These are phyloP conservation scores for Caenorhabditis becei DNA, from an alignment of 2,888 invertebrate species.

Conservation along the genomic window DNA sequence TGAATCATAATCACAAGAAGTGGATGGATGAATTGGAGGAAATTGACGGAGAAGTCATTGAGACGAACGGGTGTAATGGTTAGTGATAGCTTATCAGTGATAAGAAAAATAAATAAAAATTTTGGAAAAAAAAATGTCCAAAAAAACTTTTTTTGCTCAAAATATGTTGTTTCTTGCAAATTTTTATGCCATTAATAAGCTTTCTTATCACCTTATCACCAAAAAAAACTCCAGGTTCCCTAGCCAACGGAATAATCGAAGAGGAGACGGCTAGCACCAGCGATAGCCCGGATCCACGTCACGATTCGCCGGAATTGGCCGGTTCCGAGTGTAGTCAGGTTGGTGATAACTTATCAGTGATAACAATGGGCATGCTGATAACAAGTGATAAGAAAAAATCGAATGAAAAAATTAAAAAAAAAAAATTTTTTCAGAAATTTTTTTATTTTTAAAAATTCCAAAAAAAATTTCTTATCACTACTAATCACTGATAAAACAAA, in stretches of 20 bases:
- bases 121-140: neutral
- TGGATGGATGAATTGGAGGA: slow-evolving; percentile 63
- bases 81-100: neutral
- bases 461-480: too few relatives aligned
- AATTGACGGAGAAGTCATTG: neutral
- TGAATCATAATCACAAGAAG: slow-evolving; percentile 80
- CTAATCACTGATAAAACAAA: too few relatives aligned
- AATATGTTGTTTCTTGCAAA: too few relatives aligned
- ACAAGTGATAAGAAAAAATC: neutral
- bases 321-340: slow-evolving; percentile 60
- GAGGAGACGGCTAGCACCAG: slow-evolving; percentile 67
- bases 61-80: neutral
- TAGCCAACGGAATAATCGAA: slow-evolving; percentile 67
- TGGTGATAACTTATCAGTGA: neutral
- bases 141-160: neutral
- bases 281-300: slow-evolving; percentile 67
- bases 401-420: too few relatives aligned
- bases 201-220: too few relatives aligned
- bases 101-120: too few relatives aligned
- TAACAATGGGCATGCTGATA: neutral
- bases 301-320: slow-evolving; percentile 63
- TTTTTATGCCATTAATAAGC: too few relatives aligned
- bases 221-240: slow-evolving; percentile 45
- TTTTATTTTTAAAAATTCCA: too few relatives aligned
- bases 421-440: neutral